phyloP scores from a whole-genome alignment of 2,888 invertebrate species.

The Geotrupes spiniger region DNA sequence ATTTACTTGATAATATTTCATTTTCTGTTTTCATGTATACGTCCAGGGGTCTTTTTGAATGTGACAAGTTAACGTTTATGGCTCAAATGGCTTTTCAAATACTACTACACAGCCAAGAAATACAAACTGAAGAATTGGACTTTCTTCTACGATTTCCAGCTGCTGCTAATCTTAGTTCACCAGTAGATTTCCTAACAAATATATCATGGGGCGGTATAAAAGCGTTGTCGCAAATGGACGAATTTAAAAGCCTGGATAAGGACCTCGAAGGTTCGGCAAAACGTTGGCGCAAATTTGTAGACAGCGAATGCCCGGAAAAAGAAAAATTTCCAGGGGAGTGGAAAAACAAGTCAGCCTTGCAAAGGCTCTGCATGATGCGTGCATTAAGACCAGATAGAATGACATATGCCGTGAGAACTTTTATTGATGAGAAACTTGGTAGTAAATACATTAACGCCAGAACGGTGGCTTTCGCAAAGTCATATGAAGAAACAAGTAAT shows the following conservation, averaged over 20 bases:
- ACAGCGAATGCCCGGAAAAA: conserved; percentile 88
- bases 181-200: conserved; percentile 80
- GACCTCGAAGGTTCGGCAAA: conserved; percentile 90
- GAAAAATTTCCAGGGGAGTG: conserved; percentile 95
- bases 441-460: conserved; percentile 77
- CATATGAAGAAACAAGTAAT: conserved; percentile 80
- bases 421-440: conserved; percentile 87
- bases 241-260: conserved; percentile 80
- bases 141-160: conserved; percentile 84
- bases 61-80: conserved; percentile 86
- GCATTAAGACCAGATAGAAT: conserved; percentile 89
- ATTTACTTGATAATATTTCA: conserved; percentile 84
- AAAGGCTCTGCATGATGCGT: conserved; percentile 88
- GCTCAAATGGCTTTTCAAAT: conserved; percentile 76
- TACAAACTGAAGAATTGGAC: conserved; percentile 75
- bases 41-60: conserved; percentile 85
- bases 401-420: conserved; percentile 86
- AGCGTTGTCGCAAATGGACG: conserved; percentile 70
- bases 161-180: conserved; percentile 69
- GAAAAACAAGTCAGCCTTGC: conserved; percentile 85
- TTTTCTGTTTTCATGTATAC: conserved; percentile 86
- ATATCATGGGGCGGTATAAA: conserved; percentile 89
- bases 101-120: conserved; percentile 61
- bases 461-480: conserved; percentile 77
- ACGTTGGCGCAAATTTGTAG: conserved; percentile 90